Evolutionary conservation across 2,888 invertebrate genomes (phyloP).

Genomic region (Ptychoptera contaminata): DNA sequence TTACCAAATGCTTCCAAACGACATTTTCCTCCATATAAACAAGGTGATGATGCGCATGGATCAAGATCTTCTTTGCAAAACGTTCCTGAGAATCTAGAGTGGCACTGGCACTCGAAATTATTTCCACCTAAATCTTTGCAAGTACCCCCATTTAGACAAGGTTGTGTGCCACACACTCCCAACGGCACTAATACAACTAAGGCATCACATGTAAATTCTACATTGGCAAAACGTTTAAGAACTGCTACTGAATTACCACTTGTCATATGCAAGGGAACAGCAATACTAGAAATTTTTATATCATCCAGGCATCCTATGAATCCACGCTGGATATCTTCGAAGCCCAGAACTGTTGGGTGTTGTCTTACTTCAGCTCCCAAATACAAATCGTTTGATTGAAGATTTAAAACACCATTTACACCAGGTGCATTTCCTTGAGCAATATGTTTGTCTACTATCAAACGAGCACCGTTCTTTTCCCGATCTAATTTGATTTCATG

Average conservation of each 20-base stretch:
- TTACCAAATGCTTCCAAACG: conserved; percentile 38
- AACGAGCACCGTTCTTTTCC: conserved; percentile 60
- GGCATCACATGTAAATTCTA: conserved; percentile 53
- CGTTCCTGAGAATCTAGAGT: conserved; percentile 56
- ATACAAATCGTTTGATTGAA: conserved; percentile 68
- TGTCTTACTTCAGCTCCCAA: conserved; percentile 69
- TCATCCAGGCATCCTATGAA: conserved; percentile 88
- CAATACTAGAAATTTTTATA: conserved; percentile 56
- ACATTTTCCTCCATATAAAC: conserved; percentile 69
- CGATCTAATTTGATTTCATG: conserved; percentile 66
- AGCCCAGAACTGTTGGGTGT: conserved; percentile 55
- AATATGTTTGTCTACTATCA: conserved; percentile 59
- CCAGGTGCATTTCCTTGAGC: conserved; percentile 67
- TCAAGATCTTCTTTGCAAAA: conserved; percentile 75
- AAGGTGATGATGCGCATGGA: conserved; percentile 78
- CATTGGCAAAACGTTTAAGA: conserved; percentile 49
- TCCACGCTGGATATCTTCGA: conserved; percentile 65
- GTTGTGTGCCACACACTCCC: conserved; percentile 59
- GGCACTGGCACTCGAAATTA: conserved; percentile 64
- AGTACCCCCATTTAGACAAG: conserved; percentile 62
- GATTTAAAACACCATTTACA: conserved; percentile 66
- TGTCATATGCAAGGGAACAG: conserved; percentile 54
- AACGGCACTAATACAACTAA: conserved; percentile 38
- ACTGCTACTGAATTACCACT: conserved; percentile 46
- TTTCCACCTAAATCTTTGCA: conserved; percentile 44